Base-by-base conservation (phyloP, 2,888 invertebrate genomes). In the Xanthostigma xanthostigma region DNA sequence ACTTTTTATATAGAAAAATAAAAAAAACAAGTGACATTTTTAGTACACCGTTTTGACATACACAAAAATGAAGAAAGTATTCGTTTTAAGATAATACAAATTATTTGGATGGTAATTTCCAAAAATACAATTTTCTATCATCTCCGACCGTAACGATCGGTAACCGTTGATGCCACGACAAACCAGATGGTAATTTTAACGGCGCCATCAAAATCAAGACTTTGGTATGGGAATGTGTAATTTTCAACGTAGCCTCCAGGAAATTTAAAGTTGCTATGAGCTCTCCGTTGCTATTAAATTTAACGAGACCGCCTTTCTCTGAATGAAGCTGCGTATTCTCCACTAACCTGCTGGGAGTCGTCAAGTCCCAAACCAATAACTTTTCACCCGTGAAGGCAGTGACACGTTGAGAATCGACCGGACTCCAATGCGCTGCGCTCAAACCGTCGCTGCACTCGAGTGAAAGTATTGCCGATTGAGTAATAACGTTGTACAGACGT, bases 361-460 rank as follows among this genome's bases (percentile, higher is more conserved):
- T 74, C 3, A 81, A 66, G 60, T 85, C 79, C 79, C 84, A 85
- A 2, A 81, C 65, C 13, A 80, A 61, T 50, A 83, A 66, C 58
- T 84, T 80, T 9, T 80, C 79, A 44, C 75, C 74, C 39, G 81
- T 78, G 4, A 82, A 62, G 35, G 80, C 80, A 2, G 74, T 78
- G 11, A 86, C 73, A 45, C 74, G 64, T 46, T 76, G 66, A 44
- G 73, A 69, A 63, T 83, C 76, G 46, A 69, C 73, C 4, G 75
- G 70, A 12, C 78, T 73, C 86, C 86, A 87, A 64, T 86, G 83
- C 4, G 79, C 79, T 38, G 75, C 72, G 59, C 77, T 72, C 11
- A 86, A 62, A 1, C 83, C 79, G 44, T 72, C 70, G 46, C 75
- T 73, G 9, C 75, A 69, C 61, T 80, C 76, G 42, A 84, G 66